Conservation (phyloP, 2,888 invertebrate species). For the Steinernema scapterisci region DNA sequence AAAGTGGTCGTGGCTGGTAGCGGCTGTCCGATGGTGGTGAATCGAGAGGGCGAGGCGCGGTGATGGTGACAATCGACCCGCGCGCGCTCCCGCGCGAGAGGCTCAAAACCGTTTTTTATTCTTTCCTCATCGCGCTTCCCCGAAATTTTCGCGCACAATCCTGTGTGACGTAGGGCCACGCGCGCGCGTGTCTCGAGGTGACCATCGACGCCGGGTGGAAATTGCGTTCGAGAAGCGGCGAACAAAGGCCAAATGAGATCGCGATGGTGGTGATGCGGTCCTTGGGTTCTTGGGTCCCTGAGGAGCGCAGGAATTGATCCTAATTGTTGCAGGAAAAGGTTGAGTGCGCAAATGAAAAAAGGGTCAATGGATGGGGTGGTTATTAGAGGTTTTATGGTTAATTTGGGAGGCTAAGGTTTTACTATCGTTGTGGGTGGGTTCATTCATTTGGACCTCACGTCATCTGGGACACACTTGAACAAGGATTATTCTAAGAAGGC, state of each 20-base stretch:
- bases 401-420: too few relatives aligned
- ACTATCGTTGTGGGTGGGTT: too few relatives aligned
- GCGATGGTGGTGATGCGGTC: neutral
- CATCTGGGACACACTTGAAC: too few relatives aligned
- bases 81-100: neutral
- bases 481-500: too few relatives aligned
- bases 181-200: neutral
- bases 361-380: too few relatives aligned
- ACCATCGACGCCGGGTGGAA: neutral
- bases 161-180: conserved; percentile 11
- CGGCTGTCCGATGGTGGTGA: neutral
- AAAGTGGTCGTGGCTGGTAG: neutral
- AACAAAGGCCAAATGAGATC: neutral
- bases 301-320: neutral
- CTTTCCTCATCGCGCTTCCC: conserved; percentile 21
- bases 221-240: neutral
- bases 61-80: conserved; percentile 11
- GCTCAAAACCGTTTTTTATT: neutral
- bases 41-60: neutral
- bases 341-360: too few relatives aligned
- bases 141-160: conserved; percentile 23
- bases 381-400: too few relatives aligned
- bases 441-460: too few relatives aligned
- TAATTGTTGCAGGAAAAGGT: neutral
- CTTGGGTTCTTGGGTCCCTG: too few relatives aligned